Evolutionary conservation across 37 sponge, comb jelly and placozoan species (phyloP), one percentile per base, ranked within the genome.

Genomic region (Crambe crambe): DNA sequence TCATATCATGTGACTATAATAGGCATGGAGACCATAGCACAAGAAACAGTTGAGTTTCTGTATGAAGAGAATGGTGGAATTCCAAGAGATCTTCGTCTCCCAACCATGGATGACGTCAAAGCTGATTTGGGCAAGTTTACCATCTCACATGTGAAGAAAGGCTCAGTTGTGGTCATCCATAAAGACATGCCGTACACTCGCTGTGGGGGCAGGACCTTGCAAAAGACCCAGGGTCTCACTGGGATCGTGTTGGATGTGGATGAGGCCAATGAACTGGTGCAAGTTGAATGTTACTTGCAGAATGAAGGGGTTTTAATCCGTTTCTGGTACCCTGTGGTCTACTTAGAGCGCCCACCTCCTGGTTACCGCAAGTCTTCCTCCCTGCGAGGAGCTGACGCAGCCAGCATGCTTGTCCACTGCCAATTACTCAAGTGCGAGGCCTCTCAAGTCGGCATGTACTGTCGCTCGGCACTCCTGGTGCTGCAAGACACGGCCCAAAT

Each of bases 1-100:
- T 51, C 15, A 15, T 15, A 9, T 51, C 54, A 51, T 51, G 15
- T 51, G 15, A 18, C 9, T 51, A 51, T 51, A 51, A 18, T 40
- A 91, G 94, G 98, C 10, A 90, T 98, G 94, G 91, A 90, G 38
- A 92, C 85, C 71, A 95, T 98, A 35, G 98, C 98, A 18, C 89
- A 83, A 21, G 90, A 92, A 57, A 98, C 96, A 30, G 98, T 95
- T 20, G 98, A 98, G 85, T 95, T 95, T 59, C 86, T 98, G 57
- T 98, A 98, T 61, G 98, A 98, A 37, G 92, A 95, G 26, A 95
- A 95, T 64, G 96, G 96, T 23, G 90, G 94, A 0, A 82, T 90
- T 3, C 98, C 98, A 5, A 78, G 83, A 67, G 94, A 98, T 43
- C 91, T 98, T 17, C 75, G 74, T 26, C 81, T 95, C 35, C 98